A percentile compares a stretch with the other conserved stretches of the same genome.
These are phyloP conservation scores for Bombus sylvicola DNA, from an alignment of 1,140 invertebrate species.

Conservation along the genomic window DNA sequence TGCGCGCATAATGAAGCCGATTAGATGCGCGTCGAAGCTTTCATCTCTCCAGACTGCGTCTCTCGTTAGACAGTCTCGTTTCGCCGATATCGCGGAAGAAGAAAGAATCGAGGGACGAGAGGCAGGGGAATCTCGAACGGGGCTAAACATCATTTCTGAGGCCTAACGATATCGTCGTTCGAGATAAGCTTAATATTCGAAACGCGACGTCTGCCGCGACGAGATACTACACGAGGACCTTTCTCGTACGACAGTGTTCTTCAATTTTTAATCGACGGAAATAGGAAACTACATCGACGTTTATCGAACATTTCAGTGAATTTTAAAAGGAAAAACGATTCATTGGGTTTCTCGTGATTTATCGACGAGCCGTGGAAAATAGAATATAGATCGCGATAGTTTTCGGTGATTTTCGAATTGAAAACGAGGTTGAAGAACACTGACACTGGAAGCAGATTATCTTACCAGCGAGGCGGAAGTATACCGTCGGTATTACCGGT, in stretches of 20 bases:
- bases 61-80: conserved; percentile 29
- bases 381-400: background rate
- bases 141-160: conserved; percentile 23
- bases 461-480: conserved; percentile 25
- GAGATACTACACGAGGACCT: background rate
- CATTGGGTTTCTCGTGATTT: background rate
- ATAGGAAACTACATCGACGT: too few species aligned
- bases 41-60: conserved; percentile 10
- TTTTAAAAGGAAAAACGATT: background rate
- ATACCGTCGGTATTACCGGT: conserved; percentile 19
- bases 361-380: background rate
- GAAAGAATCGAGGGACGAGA: background rate
- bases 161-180: conserved; percentile 32
- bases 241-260: background rate
- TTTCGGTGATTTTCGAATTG: background rate
- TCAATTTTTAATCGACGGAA: background rate
- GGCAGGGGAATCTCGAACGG: background rate
- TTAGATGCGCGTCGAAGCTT: conserved; percentile 32
- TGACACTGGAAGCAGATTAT: conserved; percentile 6
- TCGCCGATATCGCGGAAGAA: conserved; percentile 34
- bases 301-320: background rate
- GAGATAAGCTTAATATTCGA: conserved; percentile 27
- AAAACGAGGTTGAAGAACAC: conserved; percentile 17
- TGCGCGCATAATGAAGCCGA: conserved; percentile 43
- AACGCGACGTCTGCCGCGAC: conserved; percentile 3